Evolutionary conservation across 2,113 vertebrate species (phyloP).

Genomic region (Serranochromis macrocephalus): DNA sequence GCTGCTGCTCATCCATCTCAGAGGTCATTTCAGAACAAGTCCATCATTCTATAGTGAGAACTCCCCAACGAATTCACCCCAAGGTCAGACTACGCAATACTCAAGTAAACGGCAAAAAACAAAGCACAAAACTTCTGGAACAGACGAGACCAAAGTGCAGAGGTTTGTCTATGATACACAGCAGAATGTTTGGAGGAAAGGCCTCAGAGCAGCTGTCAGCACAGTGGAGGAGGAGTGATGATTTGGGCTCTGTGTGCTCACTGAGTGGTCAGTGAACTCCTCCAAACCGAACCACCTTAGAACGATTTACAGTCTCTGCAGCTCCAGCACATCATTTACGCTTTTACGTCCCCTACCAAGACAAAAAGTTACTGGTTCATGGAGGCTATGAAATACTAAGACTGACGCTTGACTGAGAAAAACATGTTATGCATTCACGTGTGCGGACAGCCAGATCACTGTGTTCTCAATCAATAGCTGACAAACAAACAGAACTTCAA

Average conservation of each 20-base stretch:
- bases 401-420: background rate
- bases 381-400: background rate
- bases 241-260: background rate
- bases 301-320: accelerated
- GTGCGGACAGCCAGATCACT: background rate
- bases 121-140: background rate
- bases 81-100: background rate
- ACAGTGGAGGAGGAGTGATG: background rate
- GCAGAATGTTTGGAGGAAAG: background rate
- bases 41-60: background rate
- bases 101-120: accelerated
- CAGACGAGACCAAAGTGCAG: background rate
- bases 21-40: background rate
- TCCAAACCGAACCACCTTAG: background rate
- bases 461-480: background rate
- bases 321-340: background rate
- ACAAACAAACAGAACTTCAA: background rate
- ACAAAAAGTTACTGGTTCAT: conserved; percentile 11
- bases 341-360: background rate
- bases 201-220: background rate
- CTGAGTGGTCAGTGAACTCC: background rate
- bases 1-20: background rate
- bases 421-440: background rate
- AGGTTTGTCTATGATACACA: background rate
- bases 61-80: background rate